A percentile compares a stretch with the other conserved stretches of the same genome.
Evolutionary conservation across 1,140 invertebrate species (phyloP).

Genomic region (Diachasma alloeum): DNA sequence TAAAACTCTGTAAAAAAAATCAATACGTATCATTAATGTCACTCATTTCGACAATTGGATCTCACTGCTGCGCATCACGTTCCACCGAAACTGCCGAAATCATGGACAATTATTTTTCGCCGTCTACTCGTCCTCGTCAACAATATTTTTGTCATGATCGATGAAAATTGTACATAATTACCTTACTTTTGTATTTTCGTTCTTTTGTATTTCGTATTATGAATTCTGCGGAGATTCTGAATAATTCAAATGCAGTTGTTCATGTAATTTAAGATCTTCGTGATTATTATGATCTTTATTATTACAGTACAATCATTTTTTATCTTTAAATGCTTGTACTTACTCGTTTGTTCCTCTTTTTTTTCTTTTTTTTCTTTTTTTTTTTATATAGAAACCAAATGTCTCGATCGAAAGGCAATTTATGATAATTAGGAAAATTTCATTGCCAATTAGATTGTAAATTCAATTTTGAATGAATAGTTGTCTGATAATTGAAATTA

Average conservation of each 20-base stretch:
- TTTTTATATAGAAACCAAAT: background rate
- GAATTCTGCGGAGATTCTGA: background rate
- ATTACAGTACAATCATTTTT: background rate
- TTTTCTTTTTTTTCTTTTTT: constrained; percentile 14
- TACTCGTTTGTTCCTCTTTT: constrained; percentile 7
- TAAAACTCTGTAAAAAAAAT: background rate
- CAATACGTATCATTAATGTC: background rate
- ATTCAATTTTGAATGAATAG: too few relatives aligned
- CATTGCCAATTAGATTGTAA: too few relatives aligned
- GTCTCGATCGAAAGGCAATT: background rate
- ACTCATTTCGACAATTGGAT: background rate
- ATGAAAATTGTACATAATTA: background rate
- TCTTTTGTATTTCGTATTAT: background rate
- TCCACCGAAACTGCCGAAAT: background rate
- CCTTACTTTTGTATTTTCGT: background rate
- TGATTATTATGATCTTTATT: background rate
- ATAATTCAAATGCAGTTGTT: background rate
- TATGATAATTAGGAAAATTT: too few relatives aligned
- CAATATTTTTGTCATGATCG: background rate
- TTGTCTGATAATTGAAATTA: too few relatives aligned
- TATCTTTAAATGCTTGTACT: background rate
- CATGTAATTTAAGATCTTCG: background rate
- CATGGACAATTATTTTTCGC: background rate
- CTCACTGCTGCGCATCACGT: background rate
- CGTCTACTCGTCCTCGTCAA: background rate